A percentile compares a stretch with the other conserved stretches of the same genome.
Evolutionary conservation across 2,113 vertebrate species (phyloP).

Genomic region (Leucosticte australis): DNA sequence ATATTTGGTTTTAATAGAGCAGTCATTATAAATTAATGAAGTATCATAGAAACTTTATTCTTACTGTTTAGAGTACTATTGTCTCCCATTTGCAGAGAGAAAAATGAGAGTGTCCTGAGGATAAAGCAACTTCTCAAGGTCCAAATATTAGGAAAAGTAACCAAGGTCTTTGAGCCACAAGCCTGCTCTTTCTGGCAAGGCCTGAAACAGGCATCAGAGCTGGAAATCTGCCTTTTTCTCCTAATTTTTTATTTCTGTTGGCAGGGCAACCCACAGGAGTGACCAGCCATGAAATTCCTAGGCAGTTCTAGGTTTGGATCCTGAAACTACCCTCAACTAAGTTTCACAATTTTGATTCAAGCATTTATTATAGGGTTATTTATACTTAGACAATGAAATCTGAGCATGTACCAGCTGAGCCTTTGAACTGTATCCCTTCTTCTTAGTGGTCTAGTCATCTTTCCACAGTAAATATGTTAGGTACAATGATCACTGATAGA

Average conservation of each 20-base stretch:
- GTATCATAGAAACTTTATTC: not conserved
- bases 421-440: constrained; percentile 6
- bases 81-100: not conserved
- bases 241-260: not conserved
- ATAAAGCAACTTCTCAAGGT: not conserved
- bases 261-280: not conserved
- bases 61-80: not conserved
- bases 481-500: not conserved
- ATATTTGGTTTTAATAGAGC: not conserved
- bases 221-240: not conserved
- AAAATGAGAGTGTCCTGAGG: not conserved
- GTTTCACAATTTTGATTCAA: not conserved
- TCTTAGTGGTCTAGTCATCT: not conserved
- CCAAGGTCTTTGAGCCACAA: not conserved
- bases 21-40: not conserved
- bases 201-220: not conserved
- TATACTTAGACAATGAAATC: not conserved
- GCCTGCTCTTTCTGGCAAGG: not conserved
- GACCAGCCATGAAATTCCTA: not conserved
- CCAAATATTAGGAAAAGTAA: not conserved
- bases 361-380: not conserved
- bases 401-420: not conserved
- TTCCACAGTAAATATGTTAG: not conserved
- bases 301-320: not conserved
- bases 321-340: not conserved